phyloP scores from a whole-genome alignment of 2,797 vertebrate species.

The Tragopan temminckii region DNA sequence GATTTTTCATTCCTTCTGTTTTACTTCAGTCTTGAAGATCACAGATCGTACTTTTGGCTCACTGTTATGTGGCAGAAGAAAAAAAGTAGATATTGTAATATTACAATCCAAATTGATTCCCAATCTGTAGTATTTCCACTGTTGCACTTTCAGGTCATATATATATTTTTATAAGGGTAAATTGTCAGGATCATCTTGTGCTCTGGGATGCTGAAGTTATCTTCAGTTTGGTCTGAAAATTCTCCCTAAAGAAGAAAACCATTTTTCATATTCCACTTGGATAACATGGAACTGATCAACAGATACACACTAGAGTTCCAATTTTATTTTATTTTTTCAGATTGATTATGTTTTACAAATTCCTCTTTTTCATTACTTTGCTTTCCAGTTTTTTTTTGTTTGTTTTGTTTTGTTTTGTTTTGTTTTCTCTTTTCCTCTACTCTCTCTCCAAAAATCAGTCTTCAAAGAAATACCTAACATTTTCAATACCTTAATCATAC shows the following conservation, averaged over 20 bases:
- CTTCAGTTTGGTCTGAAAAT: neutral
- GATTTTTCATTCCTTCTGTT: neutral
- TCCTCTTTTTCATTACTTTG: neutral
- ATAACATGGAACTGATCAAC: neutral
- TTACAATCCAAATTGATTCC: neutral
- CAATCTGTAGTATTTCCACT: neutral
- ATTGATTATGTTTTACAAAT: neutral
- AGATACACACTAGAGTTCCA: neutral
- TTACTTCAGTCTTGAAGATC: neutral
- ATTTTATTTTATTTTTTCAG: neutral
- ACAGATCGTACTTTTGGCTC: neutral
- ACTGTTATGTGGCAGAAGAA: neutral
- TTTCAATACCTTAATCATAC: neutral
- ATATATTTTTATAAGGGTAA: neutral
- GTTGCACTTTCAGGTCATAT: neutral
- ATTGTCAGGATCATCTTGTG: neutral
- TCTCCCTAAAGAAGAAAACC: neutral
- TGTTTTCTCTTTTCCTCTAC: neutral
- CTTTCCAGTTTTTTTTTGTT: accelerated
- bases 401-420: too few relatives aligned
- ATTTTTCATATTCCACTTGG: neutral
- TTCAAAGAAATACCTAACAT: neutral
- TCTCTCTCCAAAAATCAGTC: neutral
- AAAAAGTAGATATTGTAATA: neutral
- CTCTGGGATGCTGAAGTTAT: neutral